Evolutionary conservation across 1,140 invertebrate genomes (phyloP).

Genomic region (Octopus bimaculoides): DNA sequence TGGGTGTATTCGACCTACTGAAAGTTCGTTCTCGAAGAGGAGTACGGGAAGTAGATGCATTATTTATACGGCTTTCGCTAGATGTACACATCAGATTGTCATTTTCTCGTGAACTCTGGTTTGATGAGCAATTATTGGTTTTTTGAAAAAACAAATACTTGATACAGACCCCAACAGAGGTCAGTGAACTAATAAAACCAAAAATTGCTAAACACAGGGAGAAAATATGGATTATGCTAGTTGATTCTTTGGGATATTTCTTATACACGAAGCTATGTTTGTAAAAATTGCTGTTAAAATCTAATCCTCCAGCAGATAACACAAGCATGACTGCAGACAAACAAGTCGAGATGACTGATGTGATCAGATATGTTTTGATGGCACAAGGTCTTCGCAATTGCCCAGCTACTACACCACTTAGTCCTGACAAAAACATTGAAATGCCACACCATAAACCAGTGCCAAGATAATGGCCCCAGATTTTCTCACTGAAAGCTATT

Average conservation of each 20-base stretch:
- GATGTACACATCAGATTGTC: background rate
- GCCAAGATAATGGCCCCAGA: slow-evolving; percentile 26
- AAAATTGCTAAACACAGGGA: slow-evolving; percentile 15
- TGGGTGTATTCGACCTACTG: background rate
- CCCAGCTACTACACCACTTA: slow-evolving; percentile 19
- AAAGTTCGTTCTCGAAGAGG: background rate
- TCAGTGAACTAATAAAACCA: background rate
- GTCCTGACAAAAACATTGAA: slow-evolving; percentile 20
- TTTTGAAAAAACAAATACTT: slow-evolving; percentile 10
- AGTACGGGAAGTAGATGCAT: background rate
- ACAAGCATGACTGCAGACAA: slow-evolving; percentile 23
- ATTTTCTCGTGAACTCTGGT: background rate
- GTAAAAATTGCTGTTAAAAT: slow-evolving; percentile 25
- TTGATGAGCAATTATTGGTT: background rate
- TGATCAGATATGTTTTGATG: slow-evolving; percentile 20
- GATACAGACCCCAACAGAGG: background rate
- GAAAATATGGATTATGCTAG: slow-evolving; percentile 10
- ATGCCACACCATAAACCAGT: slow-evolving; percentile 28
- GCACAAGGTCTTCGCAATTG: slow-evolving; percentile 13
- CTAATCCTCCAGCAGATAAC: slow-evolving; percentile 23
- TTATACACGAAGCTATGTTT: slow-evolving; percentile 13
- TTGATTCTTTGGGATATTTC: slow-evolving; percentile 11
- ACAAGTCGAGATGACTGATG: slow-evolving; percentile 12
- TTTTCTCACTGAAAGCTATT: slow-evolving; percentile 17
- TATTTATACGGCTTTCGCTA: background rate